Percentiles rank a stretch among this genome's conserved stretches.
phyloP scores from a whole-genome alignment of 2,113 vertebrate species.

The Boleophthalmus pectinirostris region DNA sequence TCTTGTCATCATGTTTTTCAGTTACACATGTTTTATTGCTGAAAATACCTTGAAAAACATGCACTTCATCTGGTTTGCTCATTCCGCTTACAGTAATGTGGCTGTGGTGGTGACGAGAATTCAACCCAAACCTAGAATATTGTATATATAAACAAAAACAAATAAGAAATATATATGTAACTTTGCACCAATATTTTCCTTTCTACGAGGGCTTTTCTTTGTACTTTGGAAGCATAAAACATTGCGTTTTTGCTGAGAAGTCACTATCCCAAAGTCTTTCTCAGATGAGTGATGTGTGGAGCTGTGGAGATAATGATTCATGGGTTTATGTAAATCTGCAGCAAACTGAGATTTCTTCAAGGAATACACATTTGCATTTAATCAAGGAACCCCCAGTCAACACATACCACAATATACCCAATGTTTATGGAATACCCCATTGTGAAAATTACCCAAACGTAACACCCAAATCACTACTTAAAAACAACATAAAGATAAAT shows the following conservation, averaged over 20 bases:
- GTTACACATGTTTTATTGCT: too few relatives aligned
- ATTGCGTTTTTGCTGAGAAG: not conserved
- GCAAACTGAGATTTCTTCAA: not conserved
- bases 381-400: not conserved
- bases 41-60: too few relatives aligned
- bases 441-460: not conserved
- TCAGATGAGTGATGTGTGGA: not conserved
- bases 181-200: not conserved
- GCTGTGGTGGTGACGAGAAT: too few relatives aligned
- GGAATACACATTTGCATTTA: not conserved
- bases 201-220: too few relatives aligned
- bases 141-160: not conserved
- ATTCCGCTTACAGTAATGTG: too few relatives aligned
- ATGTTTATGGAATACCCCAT: not conserved
- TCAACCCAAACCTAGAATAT: too few relatives aligned
- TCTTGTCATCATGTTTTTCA: too few relatives aligned
- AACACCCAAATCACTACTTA: not conserved
- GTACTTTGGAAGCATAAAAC: too few relatives aligned
- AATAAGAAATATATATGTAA: not conserved
- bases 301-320: not conserved
- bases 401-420: not conserved
- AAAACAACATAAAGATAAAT: not conserved
- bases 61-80: too few relatives aligned
- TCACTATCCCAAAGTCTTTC: not conserved
- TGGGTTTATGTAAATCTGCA: constrained; percentile 1